Evolutionary conservation across 2,113 vertebrate genomes (phyloP), one percentile per base, ranked within the genome.

Genomic region (Dromiciops gliroides): DNA sequence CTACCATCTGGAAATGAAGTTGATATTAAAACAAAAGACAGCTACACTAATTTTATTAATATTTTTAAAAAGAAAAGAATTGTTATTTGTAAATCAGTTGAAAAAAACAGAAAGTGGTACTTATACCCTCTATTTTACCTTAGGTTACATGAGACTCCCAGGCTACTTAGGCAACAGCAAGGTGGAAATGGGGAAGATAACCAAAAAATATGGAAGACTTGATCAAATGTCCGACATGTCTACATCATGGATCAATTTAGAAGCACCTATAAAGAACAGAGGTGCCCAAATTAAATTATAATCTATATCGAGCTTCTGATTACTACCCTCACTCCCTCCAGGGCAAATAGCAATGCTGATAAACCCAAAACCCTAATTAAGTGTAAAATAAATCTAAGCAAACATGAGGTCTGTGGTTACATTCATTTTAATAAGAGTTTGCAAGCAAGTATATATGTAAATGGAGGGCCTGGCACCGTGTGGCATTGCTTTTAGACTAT

Each of bases 51-150:
- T 44, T 83, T n/a, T 56, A 31, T 52, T 89, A 93, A 92, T 90
- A 91, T 25, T 5, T 37, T 83, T 25, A 25, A 51, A 37, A 47
- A 67, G 44, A 49, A 31, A 53, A 91, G 9, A 48, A 23, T 51
- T 88, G 10, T 93, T 89, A 44, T 28, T 8, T 92, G 37, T 23
- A 49, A 89, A 92, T 56, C 52, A 93, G 53, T 28, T 93, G 48
- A 23, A 50, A 50, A 94, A 94, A 96, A 88, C 7, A 48, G 44
- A 95, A 90, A 1, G 6, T 50, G 23, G 28, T 48, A 89, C 11
- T 4, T n/a, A 93, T 6, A 67, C 49, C 94, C 49, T 96, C 89
- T 95, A n/a, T 50, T 95, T 95, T 91, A 92, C 37, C 89, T 96
- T 90, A 47, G 88, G 95, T 91, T 92, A 37, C 49, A 56, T 48